These are phyloP conservation scores for Pollicipes pollicipes DNA, from an alignment of 1,140 invertebrate species.

Conservation along the genomic window DNA sequence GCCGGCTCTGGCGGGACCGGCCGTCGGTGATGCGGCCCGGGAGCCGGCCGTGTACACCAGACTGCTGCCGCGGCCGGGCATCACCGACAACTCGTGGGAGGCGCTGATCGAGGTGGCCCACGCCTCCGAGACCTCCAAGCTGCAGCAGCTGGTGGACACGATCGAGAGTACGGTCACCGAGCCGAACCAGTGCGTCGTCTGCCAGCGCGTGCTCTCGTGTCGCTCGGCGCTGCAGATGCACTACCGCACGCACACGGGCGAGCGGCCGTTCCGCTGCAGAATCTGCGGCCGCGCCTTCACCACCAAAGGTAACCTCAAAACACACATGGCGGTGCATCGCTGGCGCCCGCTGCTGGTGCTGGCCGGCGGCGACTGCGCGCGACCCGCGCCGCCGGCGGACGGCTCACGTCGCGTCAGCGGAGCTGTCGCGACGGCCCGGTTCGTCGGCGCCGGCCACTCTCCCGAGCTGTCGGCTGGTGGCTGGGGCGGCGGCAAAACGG, in stretches of 20 bases:
- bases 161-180: constrained; percentile 89
- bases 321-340: constrained; percentile 97
- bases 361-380: no score
- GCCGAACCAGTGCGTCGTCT: constrained; percentile 94
- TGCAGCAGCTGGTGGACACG: constrained; percentile 88
- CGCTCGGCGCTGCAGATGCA: constrained; percentile 99
- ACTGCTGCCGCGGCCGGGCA: constrained; percentile 66
- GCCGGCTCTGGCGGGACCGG: no score
- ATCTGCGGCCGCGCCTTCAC: constrained; percentile 94
- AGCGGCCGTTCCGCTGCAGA: constrained; percentile 88
- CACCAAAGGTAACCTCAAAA: constrained; percentile 96
- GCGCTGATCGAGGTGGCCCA: constrained; percentile 90
- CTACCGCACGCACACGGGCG: constrained; percentile 87
- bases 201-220: constrained; percentile 88
- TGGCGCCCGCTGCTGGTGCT: no score
- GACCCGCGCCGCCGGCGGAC: no score
- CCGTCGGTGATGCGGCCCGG: no score
- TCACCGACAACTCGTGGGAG: constrained; percentile 91
- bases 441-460: no score
- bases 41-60: constrained; percentile 50
- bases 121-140: constrained; percentile 81
- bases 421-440: no score
- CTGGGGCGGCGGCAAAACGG: no score
- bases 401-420: no score
- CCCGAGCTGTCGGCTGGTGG: no score